These are phyloP conservation scores for Cygnus buccinator DNA, from an alignment of 2,113 vertebrate genomes.

Conservation along the genomic window DNA sequence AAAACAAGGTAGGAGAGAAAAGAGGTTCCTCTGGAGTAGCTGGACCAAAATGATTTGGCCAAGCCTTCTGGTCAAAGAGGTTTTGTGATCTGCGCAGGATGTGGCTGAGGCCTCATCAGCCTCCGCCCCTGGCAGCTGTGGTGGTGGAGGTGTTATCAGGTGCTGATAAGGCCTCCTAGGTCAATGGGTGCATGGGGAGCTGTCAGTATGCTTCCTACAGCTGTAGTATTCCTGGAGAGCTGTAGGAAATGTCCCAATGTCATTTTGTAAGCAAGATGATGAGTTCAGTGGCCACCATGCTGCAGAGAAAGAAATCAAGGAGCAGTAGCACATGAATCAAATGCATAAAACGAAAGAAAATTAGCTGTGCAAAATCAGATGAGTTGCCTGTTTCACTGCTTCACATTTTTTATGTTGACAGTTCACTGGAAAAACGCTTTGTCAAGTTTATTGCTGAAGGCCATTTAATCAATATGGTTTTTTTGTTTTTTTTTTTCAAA, in stretches of 20 bases:
- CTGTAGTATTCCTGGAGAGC: neutral
- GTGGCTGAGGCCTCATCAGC: neutral
- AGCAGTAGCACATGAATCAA: neutral
- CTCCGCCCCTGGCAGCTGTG: neutral
- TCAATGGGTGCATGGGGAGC: rapidly evolving
- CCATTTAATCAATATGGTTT: neutral
- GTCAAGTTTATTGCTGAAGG: neutral
- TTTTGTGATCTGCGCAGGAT: neutral
- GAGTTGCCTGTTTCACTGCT: neutral
- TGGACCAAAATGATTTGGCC: neutral
- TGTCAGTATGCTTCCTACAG: neutral
- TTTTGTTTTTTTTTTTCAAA: neutral
- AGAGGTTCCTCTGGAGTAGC: too few species aligned
- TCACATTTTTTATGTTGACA: neutral
- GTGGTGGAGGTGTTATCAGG: neutral
- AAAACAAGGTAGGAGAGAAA: neutral
- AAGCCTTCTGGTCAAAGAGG: neutral
- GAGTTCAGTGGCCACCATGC: neutral
- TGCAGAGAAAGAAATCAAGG: neutral
- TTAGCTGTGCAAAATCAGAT: neutral
- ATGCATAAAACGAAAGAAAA: neutral
- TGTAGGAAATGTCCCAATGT: neutral
- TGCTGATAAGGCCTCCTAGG: neutral
- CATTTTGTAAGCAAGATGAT: neutral
- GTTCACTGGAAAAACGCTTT: neutral